These are phyloP conservation scores for Leptodactylus fuscus DNA, from an alignment of 2,113 vertebrate species.

Conservation along the genomic window DNA sequence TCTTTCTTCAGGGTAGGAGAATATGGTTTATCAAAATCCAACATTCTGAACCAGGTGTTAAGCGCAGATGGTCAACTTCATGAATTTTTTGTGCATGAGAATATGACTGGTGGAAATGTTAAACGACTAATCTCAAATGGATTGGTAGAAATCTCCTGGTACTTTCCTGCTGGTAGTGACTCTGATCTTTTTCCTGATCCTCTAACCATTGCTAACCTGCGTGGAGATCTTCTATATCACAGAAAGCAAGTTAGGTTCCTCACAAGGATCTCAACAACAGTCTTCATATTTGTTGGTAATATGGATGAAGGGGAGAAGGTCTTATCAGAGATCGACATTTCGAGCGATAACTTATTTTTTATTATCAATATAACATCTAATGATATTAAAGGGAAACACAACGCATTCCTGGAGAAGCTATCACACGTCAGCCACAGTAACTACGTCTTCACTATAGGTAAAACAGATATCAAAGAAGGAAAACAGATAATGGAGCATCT, in stretches of 20 bases:
- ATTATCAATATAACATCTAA: constrained; percentile 75
- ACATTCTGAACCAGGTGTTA: constrained; percentile 74
- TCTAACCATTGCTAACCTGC: constrained; percentile 66
- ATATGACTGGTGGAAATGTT: constrained; percentile 65
- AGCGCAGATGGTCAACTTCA: constrained; percentile 68
- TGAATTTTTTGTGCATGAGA: constrained; percentile 74
- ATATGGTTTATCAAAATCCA: constrained; percentile 77
- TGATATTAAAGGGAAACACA: constrained; percentile 76
- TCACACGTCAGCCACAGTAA: not conserved
- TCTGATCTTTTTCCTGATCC: constrained; percentile 67
- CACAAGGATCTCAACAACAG: constrained; percentile 62
- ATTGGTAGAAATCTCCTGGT: constrained; percentile 78
- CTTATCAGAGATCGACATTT: constrained; percentile 67
- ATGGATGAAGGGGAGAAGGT: constrained; percentile 59
- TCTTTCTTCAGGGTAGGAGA: constrained; percentile 78
- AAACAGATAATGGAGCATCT: not conserved
- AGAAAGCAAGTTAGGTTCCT: constrained; percentile 68
- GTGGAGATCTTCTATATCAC: constrained; percentile 67
- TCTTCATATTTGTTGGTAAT: constrained; percentile 69
- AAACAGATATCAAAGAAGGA: not conserved
- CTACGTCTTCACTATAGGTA: not conserved
- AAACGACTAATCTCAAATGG: constrained; percentile 76
- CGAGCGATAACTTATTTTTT: constrained; percentile 71
- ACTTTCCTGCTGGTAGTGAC: constrained; percentile 68
- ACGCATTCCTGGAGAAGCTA: not conserved